Conservation (phyloP, 2,888 invertebrate species). For the Cataglyphis albicans region DNA sequence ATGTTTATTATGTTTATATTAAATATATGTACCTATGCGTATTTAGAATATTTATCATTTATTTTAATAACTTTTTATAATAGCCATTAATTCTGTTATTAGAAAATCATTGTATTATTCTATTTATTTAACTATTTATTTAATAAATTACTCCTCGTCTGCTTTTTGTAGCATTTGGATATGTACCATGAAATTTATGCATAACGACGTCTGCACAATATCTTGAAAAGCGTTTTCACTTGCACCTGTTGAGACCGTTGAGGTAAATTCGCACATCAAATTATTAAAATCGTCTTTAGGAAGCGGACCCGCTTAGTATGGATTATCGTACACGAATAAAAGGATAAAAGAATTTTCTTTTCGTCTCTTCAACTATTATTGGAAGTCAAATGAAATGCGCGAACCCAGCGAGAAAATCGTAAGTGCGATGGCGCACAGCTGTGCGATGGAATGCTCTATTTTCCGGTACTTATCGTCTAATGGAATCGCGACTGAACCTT, state of each 20-base stretch:
- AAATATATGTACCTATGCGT: neutral
- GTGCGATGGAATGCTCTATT: constrained; percentile 68
- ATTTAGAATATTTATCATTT: neutral
- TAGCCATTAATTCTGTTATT: neutral
- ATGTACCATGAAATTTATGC: neutral
- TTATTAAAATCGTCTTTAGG: constrained; percentile 9
- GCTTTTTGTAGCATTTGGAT: neutral
- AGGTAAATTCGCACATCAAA: constrained; percentile 26
- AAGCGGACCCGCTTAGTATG: constrained; percentile 12
- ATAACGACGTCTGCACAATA: neutral
- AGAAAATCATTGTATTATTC: neutral
- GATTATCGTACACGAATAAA: constrained; percentile 36
- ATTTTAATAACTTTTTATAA: constrained; percentile 17
- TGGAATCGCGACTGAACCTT: constrained; percentile 66
- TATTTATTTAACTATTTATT: neutral
- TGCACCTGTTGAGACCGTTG: constrained; percentile 62
- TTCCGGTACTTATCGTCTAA: constrained; percentile 71
- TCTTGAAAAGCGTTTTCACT: constrained; percentile 38
- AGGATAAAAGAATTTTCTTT: neutral
- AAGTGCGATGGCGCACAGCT: constrained; percentile 30
- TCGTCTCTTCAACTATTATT: constrained; percentile 18
- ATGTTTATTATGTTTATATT: neutral
- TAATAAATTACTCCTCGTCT: neutral
- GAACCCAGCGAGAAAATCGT: constrained; percentile 12
- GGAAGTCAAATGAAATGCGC: constrained; percentile 25